These are phyloP conservation scores for Sylvietta virens DNA, from an alignment of 2,113 vertebrate genomes.

Conservation along the genomic window DNA sequence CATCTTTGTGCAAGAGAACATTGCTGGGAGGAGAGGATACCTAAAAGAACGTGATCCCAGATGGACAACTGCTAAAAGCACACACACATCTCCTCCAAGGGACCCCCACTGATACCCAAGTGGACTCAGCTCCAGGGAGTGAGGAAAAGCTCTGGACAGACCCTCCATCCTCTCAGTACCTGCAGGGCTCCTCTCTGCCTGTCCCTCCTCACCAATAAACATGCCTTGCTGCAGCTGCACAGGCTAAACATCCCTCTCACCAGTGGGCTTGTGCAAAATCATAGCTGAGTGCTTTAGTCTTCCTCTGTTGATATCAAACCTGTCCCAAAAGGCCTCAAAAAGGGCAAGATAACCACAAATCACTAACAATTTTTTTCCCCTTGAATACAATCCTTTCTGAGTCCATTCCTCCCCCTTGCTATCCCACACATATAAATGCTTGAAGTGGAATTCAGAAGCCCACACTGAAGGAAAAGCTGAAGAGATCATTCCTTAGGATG, in stretches of 20 bases:
- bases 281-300: neutral
- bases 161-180: neutral
- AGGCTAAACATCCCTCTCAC: neutral
- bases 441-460: neutral
- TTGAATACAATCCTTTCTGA: neutral
- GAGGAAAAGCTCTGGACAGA: neutral
- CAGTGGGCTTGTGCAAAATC: fast-evolving
- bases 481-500: neutral
- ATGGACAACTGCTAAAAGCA: neutral
- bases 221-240: fast-evolving
- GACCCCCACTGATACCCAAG: neutral
- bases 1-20: neutral
- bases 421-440: neutral
- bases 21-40: too few species aligned
- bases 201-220: neutral
- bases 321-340: neutral
- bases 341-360: neutral
- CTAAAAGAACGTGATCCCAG: neutral
- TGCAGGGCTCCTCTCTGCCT: neutral
- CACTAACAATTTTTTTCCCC: fast-evolving
- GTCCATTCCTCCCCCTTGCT: neutral
- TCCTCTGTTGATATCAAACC: neutral
- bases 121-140: fast-evolving
- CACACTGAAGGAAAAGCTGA: neutral
- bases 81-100: neutral